phyloP scores from a whole-genome alignment of 2,888 invertebrate species.

The Tetragonisca angustula region DNA sequence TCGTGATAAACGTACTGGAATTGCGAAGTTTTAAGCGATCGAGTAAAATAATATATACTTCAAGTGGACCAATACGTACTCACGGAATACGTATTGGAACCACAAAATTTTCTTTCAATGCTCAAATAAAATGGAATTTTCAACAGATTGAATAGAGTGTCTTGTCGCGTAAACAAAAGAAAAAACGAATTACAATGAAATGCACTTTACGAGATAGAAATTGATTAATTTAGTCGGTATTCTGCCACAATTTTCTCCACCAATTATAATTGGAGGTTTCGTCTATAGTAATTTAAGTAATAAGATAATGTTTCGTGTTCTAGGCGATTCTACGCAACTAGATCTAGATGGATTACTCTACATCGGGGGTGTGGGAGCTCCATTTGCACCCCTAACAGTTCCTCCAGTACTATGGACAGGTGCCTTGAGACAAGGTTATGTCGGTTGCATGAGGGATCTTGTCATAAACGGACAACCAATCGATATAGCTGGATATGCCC shows the following conservation, averaged over 20 bases:
- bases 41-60: conserved; percentile 19
- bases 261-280: neutral
- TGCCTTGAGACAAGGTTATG: conserved; percentile 94
- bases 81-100: neutral
- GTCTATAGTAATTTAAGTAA: neutral
- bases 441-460: conserved; percentile 96
- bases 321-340: conserved; percentile 93
- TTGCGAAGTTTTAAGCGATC: conserved; percentile 23
- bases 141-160: neutral
- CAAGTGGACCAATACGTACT: neutral
- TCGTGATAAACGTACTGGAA: neutral
- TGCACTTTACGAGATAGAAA: no score
- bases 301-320: neutral
- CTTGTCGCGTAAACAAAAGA: no score
- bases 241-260: no score
- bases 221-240: no score
- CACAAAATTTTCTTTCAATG: conserved; percentile 4
- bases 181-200: no score
- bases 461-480: conserved; percentile 94
- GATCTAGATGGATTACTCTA: conserved; percentile 95
- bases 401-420: conserved; percentile 96
- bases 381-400: conserved; percentile 90
- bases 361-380: conserved; percentile 94
- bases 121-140: conserved; percentile 10
- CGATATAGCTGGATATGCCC: conserved; percentile 94